These are phyloP conservation scores for Oplegnathus fasciatus DNA, from an alignment of 2,113 vertebrate genomes.

Conservation along the genomic window DNA sequence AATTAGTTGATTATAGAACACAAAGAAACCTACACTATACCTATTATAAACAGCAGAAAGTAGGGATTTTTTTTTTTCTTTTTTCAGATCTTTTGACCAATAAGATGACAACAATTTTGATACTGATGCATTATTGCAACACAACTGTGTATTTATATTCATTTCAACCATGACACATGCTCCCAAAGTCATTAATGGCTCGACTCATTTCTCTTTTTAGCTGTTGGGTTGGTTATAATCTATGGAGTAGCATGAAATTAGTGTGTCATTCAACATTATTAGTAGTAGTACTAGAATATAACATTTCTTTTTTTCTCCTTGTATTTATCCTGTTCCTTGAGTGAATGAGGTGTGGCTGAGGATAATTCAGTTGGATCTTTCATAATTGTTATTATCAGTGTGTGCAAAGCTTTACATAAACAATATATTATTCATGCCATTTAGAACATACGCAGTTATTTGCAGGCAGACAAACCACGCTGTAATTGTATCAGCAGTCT, in stretches of 20 bases:
- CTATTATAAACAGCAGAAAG: background rate
- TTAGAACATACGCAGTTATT: background rate
- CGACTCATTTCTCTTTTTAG: too few species aligned
- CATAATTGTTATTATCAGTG: background rate
- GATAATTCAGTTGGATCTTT: background rate
- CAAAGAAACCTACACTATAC: background rate
- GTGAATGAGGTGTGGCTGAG: background rate
- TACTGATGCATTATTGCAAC: background rate
- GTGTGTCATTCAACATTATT: background rate
- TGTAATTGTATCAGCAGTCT: conserved; percentile 12
- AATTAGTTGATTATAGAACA: conserved; percentile 20
- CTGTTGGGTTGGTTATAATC: background rate
- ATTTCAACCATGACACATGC: too few species aligned
- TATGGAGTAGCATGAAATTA: background rate
- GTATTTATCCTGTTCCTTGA: background rate
- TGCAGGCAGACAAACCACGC: background rate
- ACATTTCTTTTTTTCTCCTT: background rate
- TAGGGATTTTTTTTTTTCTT: too few species aligned
- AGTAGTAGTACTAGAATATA: background rate
- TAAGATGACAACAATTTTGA: background rate
- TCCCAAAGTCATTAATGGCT: background rate
- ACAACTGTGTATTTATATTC: too few species aligned
- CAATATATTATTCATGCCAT: conserved; percentile 8
- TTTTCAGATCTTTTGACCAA: background rate
- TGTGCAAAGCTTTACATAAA: conserved; percentile 8